Conservation (phyloP, 2,797 vertebrate species). For the Dromococcyx pavoninus region DNA sequence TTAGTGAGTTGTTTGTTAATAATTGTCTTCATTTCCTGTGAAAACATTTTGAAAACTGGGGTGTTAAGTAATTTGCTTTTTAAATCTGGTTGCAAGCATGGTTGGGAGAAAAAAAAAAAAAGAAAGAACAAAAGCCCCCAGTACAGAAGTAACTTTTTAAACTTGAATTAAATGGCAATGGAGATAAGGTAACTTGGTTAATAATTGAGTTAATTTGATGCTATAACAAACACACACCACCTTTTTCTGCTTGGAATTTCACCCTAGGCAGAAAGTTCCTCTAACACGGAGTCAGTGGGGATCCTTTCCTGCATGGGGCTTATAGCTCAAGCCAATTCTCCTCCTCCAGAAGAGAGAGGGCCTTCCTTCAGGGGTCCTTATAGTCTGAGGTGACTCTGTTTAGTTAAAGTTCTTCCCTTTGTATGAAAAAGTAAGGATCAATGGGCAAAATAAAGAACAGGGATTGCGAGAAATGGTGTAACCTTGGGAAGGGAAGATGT, state of each 20-base stretch:
- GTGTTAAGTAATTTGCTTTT: neutral
- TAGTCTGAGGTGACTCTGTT: neutral
- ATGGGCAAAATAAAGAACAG: neutral
- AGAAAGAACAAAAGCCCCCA: neutral
- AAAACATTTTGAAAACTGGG: neutral
- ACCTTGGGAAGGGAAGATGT: neutral
- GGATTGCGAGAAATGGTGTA: neutral
- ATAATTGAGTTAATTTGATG: neutral
- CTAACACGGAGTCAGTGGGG: fast-evolving
- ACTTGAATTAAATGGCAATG: neutral
- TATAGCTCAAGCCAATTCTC: neutral
- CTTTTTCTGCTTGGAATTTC: neutral
- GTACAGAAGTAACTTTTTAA: neutral
- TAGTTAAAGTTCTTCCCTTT: neutral
- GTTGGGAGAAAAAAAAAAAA: neutral
- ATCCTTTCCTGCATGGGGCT: neutral
- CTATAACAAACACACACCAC: neutral
- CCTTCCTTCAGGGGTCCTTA: neutral
- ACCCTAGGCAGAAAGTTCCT: neutral
- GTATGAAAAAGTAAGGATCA: neutral
- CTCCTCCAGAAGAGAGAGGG: neutral
- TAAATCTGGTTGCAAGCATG: neutral
- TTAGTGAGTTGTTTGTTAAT: neutral
- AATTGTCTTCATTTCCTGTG: neutral
- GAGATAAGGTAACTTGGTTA: neutral